Percentiles rank a stretch among this genome's conserved stretches.
phyloP scores from a whole-genome alignment of 2,797 vertebrate species.

The Gymnothorax javanicus region DNA sequence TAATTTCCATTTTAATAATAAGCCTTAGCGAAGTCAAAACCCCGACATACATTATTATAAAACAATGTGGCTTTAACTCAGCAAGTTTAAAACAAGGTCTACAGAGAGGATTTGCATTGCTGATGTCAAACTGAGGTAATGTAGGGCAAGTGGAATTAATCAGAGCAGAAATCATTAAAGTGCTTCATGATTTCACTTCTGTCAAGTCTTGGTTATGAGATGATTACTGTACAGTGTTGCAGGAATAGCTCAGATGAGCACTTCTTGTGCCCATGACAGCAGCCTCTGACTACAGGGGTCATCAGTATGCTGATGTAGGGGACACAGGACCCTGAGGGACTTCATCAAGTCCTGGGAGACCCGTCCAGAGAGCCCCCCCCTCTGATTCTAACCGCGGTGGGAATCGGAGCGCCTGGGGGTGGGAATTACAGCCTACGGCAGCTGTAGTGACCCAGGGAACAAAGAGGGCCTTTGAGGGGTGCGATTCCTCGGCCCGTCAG shows the following conservation, averaged over 20 bases:
- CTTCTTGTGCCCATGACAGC: neutral
- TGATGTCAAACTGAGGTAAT: neutral
- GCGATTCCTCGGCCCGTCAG: conserved; percentile 39
- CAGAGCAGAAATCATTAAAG: too few species aligned
- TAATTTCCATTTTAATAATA: neutral
- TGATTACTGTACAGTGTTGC: neutral
- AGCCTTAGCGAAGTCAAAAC: neutral
- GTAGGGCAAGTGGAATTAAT: too few species aligned
- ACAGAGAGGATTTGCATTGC: neutral
- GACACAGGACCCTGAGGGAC: neutral
- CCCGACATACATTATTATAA: neutral
- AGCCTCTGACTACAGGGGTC: neutral
- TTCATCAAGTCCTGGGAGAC: neutral
- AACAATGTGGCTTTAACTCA: neutral
- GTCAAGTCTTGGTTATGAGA: neutral
- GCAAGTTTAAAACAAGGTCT: neutral
- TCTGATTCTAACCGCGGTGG: neutral
- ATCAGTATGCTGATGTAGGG: neutral
- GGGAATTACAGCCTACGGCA: conserved; percentile 60
- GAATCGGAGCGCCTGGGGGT: neutral
- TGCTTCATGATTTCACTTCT: too few species aligned
- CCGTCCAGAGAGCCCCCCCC: neutral
- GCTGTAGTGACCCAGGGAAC: conserved; percentile 68
- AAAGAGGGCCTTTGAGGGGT: conserved; percentile 70
- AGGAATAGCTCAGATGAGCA: neutral